Evolutionary conservation across 2,113 vertebrate genomes (phyloP).

Genomic region (Picathartes gymnocephalus): DNA sequence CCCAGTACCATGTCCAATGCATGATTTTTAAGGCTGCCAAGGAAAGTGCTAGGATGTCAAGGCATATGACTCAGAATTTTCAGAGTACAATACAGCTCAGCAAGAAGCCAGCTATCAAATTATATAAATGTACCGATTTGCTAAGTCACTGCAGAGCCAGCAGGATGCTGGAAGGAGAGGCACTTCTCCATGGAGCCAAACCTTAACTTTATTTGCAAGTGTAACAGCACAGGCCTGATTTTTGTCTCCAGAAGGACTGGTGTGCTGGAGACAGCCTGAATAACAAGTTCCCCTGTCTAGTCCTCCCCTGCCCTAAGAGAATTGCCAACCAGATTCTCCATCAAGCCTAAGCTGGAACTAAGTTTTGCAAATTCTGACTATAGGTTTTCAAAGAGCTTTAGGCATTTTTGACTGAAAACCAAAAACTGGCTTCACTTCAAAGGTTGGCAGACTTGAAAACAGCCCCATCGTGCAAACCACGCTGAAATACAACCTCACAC

Average conservation of each 20-base stretch:
- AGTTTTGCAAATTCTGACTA: neutral
- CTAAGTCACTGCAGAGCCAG: constrained; percentile 33
- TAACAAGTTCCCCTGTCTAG: constrained; percentile 15
- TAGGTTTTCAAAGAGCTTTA: neutral
- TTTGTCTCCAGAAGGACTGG: neutral
- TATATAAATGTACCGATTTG: constrained; percentile 18
- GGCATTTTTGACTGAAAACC: neutral
- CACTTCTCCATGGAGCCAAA: neutral
- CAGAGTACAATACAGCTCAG: constrained; percentile 26
- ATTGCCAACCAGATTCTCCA: neutral
- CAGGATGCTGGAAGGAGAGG: neutral
- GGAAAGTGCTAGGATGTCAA: constrained; percentile 32
- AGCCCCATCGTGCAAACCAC: fast-evolving
- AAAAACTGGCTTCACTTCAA: neutral
- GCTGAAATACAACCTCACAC: neutral
- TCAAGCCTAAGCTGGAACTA: neutral
- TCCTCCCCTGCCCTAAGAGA: constrained; percentile 17
- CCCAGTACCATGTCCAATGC: neutral
- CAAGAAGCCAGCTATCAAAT: constrained; percentile 30
- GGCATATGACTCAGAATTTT: constrained; percentile 45
- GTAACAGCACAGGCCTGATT: neutral
- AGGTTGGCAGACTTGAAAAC: neutral
- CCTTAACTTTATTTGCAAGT: neutral
- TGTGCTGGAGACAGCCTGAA: neutral
- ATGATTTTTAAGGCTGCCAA: constrained; percentile 23